phyloP scores from a whole-genome alignment of 2,797 vertebrate species.

The Neosilurus mollespiculum region DNA sequence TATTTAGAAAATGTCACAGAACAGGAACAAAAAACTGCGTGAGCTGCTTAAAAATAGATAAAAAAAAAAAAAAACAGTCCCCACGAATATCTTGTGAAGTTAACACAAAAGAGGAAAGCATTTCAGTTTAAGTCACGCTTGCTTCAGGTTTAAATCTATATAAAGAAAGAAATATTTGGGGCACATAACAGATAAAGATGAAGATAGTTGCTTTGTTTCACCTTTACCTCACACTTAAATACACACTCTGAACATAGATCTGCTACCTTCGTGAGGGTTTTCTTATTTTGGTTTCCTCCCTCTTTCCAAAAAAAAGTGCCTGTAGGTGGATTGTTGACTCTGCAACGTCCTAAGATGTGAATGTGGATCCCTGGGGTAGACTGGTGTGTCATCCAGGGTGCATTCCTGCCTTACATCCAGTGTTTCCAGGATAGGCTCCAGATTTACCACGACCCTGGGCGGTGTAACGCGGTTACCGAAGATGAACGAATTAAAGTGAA shows the following conservation, averaged over 20 bases:
- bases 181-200: not conserved
- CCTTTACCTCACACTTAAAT: slow-evolving; percentile 7
- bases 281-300: not conserved
- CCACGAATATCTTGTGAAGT: not conserved
- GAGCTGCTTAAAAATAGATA: not conserved
- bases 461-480: not conserved
- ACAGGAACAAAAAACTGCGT: not conserved
- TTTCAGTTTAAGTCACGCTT: not conserved
- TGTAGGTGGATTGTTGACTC: not conserved
- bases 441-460: not conserved
- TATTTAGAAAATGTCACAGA: not conserved
- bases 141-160: not conserved
- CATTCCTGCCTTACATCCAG: not conserved
- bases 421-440: not conserved
- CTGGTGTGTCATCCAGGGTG: not conserved
- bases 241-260: not conserved
- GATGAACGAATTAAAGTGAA: not conserved
- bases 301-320: not conserved
- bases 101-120: not conserved
- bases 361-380: not conserved
- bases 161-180: not conserved
- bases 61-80: not conserved
- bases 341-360: not conserved
- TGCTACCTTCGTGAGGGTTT: not conserved
- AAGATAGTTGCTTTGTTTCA: not conserved